Percentiles rank a stretch among this genome's conserved stretches.
These are phyloP conservation scores for Chaetogeoica ovagalla DNA, from an alignment of 2,888 invertebrate genomes.

Conservation along the genomic window DNA sequence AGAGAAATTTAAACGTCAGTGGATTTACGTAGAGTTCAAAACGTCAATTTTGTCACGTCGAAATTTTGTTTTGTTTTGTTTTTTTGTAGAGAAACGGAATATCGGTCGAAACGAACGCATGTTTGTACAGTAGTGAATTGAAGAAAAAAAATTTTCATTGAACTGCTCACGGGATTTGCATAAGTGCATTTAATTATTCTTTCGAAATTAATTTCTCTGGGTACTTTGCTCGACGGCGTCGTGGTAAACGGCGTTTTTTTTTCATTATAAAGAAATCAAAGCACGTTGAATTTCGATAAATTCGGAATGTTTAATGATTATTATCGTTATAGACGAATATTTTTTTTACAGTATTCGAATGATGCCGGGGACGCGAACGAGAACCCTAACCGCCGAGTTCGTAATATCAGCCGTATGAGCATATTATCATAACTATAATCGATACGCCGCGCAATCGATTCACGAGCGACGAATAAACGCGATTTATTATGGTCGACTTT, in stretches of 20 bases:
- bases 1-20: no score
- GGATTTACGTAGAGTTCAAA: no score
- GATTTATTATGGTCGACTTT: no score
- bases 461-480: no score
- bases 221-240: neutral
- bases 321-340: no score
- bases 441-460: no score
- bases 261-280: neutral
- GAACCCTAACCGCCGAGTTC: no score
- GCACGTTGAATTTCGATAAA: neutral
- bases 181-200: slow-evolving; percentile 17
- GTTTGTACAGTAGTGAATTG: slow-evolving; percentile 6
- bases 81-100: slow-evolving; percentile 1
- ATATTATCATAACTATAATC: no score
- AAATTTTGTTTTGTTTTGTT: neutral
- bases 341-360: no score
- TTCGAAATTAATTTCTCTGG: slow-evolving; percentile 2
- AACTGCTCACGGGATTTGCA: neutral
- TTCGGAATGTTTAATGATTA: no score
- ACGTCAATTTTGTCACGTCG: neutral
- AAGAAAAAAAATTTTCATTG: neutral
- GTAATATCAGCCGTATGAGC: no score
- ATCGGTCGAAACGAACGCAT: slow-evolving; percentile 16
- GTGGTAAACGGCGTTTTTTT: neutral
- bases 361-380: no score